These are phyloP conservation scores for Galleria mellonella DNA, from an alignment of 1,140 invertebrate species.

Conservation along the genomic window DNA sequence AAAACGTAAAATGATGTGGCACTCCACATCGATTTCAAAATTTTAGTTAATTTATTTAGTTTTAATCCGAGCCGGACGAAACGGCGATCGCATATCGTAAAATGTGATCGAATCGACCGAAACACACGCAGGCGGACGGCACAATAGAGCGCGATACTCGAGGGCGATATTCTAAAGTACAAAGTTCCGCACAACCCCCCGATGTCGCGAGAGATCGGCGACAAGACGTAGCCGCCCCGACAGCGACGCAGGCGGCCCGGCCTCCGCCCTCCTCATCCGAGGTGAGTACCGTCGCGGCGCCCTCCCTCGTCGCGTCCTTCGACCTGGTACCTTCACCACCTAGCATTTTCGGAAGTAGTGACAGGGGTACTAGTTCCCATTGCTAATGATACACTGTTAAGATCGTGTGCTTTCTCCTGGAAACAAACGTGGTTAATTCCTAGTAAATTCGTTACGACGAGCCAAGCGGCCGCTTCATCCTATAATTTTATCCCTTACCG, in stretches of 20 bases:
- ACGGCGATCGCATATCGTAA: conserved; percentile 11
- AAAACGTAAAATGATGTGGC: conserved; percentile 54
- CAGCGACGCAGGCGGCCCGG: not conserved
- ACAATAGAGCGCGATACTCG: not conserved
- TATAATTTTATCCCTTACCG: too few species aligned
- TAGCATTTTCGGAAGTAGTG: too few species aligned
- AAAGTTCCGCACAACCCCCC: not conserved
- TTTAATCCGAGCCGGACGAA: conserved; percentile 18
- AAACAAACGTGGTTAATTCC: too few species aligned
- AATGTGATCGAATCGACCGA: conserved; percentile 15
- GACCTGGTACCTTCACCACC: too few species aligned
- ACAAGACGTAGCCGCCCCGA: not conserved
- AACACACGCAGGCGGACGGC: not conserved
- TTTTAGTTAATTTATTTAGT: conserved; percentile 26
- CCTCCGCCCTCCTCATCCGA: not conserved
- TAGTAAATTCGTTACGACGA: too few species aligned
- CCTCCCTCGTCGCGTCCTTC: not conserved
- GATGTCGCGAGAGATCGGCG: not conserved
- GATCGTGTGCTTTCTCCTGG: too few species aligned
- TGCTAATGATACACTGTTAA: too few species aligned
- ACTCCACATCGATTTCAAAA: conserved; percentile 30
- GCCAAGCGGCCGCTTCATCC: too few species aligned
- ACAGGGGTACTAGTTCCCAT: too few species aligned
- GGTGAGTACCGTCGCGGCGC: not conserved
- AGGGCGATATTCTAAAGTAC: not conserved